Percentiles rank a stretch among this genome's conserved stretches.
Evolutionary conservation across 2,888 invertebrate species (phyloP).

Genomic region (Argyra leucocephala): DNA sequence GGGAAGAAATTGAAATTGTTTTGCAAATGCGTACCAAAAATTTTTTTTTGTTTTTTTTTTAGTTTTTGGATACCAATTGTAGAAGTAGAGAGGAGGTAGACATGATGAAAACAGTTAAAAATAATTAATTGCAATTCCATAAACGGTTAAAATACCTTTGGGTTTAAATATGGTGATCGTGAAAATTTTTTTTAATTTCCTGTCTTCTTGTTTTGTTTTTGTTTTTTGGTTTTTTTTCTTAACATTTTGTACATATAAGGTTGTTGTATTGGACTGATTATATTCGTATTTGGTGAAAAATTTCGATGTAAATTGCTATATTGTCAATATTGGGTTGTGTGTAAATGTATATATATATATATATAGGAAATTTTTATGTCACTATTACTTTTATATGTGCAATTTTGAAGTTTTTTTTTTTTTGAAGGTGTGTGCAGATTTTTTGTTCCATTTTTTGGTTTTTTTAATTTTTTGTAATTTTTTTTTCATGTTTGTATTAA

Average conservation of each 20-base stretch:
- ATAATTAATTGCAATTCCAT: slow-evolving; percentile 45
- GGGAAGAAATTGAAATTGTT: too few species aligned
- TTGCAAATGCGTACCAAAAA: too few species aligned
- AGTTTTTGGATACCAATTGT: too few species aligned
- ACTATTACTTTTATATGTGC: not conserved
- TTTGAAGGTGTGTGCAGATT: too few species aligned
- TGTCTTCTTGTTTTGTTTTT: not conserved
- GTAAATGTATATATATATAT: too few species aligned
- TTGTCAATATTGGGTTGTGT: not conserved
- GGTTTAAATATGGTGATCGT: not conserved
- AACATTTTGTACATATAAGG: not conserved
- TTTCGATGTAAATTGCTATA: not conserved
- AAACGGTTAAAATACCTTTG: slow-evolving; percentile 35
- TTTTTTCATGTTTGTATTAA: not conserved
- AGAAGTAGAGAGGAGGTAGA: not conserved
- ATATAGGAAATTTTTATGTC: not conserved
- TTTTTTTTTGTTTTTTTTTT: too few species aligned
- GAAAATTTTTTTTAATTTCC: not conserved
- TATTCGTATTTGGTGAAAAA: not conserved
- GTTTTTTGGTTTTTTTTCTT: not conserved
- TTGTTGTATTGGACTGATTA: too few species aligned
- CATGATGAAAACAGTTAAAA: slow-evolving; percentile 41
- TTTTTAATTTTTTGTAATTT: too few species aligned
- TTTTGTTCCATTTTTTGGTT: too few species aligned
- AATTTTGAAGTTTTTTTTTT: too few species aligned